These are phyloP conservation scores for Trididemnum nubilum DNA, from an alignment of 23 tunicate species.

Conservation along the genomic window DNA sequence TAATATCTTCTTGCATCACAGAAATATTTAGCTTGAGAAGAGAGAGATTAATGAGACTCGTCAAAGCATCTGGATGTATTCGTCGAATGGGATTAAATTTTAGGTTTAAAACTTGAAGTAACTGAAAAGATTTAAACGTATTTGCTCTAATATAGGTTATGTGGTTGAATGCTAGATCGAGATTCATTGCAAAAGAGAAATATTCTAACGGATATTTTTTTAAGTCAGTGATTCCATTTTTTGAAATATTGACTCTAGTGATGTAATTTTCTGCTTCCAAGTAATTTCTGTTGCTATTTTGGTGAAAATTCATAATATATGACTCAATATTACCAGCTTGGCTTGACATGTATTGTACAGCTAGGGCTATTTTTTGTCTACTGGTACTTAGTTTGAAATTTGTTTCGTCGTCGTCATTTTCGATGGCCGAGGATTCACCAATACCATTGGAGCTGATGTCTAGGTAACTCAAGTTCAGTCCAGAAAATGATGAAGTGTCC, in stretches of 20 bases:
- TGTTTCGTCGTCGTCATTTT: neutral
- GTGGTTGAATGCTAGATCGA: neutral
- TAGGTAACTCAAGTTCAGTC: neutral
- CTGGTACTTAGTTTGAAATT: neutral
- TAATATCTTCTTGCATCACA: neutral
- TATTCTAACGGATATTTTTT: neutral
- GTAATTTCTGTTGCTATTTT: too few species aligned
- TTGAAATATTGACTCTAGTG: neutral
- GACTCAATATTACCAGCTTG: too few species aligned
- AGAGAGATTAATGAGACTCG: neutral
- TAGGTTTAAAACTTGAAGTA: neutral
- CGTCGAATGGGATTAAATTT: conserved; percentile 5
- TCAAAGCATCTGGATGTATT: conserved; percentile 1
- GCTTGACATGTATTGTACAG: too few species aligned
- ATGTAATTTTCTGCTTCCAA: neutral
- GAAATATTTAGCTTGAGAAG: neutral
- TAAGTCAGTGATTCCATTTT: neutral
- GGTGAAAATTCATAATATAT: neutral
- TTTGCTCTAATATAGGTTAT: neutral
- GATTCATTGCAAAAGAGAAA: neutral
- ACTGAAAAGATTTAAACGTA: neutral
- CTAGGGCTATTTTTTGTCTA: neutral
- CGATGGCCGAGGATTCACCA: neutral
- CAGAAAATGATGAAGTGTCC: conserved; percentile 5
- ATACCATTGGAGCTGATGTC: neutral